Conservation (phyloP, 2,113 vertebrate genomes). For the Gobius niger region DNA sequence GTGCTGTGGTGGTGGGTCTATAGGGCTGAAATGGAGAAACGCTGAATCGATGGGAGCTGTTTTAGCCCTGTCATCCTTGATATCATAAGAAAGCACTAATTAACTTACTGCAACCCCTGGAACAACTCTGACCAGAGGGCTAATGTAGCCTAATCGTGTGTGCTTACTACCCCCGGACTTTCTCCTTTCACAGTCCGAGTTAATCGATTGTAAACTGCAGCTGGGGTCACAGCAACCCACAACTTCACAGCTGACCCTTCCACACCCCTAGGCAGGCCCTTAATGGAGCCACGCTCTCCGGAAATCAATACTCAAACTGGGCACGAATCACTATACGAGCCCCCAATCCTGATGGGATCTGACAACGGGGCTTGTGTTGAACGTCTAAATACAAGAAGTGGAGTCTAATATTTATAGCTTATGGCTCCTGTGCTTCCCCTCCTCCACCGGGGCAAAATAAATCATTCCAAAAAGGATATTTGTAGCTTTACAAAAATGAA, state of each 20-base stretch:
- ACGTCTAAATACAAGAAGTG: constrained; percentile 76
- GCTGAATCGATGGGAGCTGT: constrained; percentile 77
- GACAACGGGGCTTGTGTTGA: constrained; percentile 82
- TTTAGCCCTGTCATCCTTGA: constrained; percentile 76
- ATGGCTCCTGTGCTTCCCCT: background rate
- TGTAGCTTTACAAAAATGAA: constrained; percentile 11
- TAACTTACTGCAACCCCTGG: constrained; percentile 84
- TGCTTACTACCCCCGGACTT: constrained; percentile 87
- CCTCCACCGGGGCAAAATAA: background rate
- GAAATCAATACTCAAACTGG: constrained; percentile 97
- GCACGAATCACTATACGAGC: constrained; percentile 86
- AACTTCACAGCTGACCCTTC: constrained; percentile 87
- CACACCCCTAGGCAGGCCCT: constrained; percentile 83
- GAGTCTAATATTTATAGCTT: constrained; percentile 26
- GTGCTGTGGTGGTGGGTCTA: constrained; percentile 55
- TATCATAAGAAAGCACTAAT: constrained; percentile 82
- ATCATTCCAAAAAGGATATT: constrained; percentile 15
- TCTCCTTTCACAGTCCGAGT: constrained; percentile 80
- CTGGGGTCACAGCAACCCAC: constrained; percentile 86
- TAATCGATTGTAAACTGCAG: constrained; percentile 96
- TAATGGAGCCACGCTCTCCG: constrained; percentile 91
- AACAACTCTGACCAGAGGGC: constrained; percentile 83
- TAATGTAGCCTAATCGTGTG: constrained; percentile 87
- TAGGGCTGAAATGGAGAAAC: constrained; percentile 74
- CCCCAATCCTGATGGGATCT: constrained; percentile 78